phyloP scores from a whole-genome alignment of 30 jellyfish, hydroid and myxozoan genomes.

The Sanderia malayensis region DNA sequence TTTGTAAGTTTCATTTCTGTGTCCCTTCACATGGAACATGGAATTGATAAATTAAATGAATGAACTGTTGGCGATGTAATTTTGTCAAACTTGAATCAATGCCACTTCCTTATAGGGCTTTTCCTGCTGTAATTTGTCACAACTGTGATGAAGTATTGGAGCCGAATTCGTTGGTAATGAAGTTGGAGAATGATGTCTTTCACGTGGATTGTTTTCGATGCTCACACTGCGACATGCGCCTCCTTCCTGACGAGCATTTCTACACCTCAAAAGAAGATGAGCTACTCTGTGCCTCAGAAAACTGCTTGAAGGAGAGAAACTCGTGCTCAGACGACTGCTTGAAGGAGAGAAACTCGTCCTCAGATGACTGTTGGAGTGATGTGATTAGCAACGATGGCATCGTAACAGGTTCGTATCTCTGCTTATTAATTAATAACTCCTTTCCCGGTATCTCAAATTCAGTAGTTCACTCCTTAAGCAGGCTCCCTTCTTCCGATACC shows the following conservation, averaged over 20 bases:
- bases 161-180: conserved; percentile 56
- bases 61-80: no score
- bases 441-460: no score
- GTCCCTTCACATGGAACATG: no score
- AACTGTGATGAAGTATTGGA: conserved; percentile 55
- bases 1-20: no score
- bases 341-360: conserved; percentile 11
- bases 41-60: no score
- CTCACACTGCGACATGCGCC: conserved; percentile 36
- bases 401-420: conserved; percentile 27
- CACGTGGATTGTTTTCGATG: conserved; percentile 76
- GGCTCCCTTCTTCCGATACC: no score
- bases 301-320: conserved; percentile 19
- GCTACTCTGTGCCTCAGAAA: conserved; percentile 34
- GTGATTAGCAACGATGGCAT: conserved; percentile 28
- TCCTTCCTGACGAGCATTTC: conserved; percentile 65
- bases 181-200: conserved; percentile 21
- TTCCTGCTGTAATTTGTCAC: conserved; percentile 19
- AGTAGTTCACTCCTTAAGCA: no score
- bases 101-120: conserved; percentile 37
- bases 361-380: conserved; percentile 53
- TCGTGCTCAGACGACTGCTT: conserved; percentile 38
- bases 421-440: no score
- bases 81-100: no score
- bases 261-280: conserved; percentile 28